Conservation (phyloP, 2,113 vertebrate genomes). For the Ahaetulla prasina region DNA sequence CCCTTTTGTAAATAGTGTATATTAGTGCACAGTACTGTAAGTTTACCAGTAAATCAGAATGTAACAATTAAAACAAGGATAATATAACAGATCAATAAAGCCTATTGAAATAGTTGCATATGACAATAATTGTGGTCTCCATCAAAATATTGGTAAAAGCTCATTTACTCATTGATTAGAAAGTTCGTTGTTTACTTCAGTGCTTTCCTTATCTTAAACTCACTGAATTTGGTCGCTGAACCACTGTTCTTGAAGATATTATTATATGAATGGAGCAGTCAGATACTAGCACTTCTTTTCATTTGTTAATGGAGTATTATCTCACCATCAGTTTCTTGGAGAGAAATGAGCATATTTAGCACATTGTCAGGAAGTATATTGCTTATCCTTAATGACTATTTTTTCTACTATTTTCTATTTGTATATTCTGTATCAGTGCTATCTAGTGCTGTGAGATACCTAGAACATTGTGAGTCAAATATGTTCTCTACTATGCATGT, state of each 20-base stretch:
- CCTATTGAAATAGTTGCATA: not conserved
- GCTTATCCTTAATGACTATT: not conserved
- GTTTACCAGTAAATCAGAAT: not conserved
- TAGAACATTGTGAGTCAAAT: not conserved
- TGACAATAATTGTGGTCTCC: not conserved
- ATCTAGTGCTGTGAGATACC: not conserved
- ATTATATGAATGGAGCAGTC: not conserved
- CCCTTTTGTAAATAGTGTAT: not conserved
- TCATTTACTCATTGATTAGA: not conserved
- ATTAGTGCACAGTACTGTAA: not conserved
- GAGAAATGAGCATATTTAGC: conserved; percentile 1
- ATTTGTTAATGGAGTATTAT: not conserved
- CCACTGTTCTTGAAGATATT: not conserved
- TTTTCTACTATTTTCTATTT: not conserved
- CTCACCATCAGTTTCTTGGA: not conserved
- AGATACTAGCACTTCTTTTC: not conserved
- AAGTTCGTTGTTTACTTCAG: not conserved
- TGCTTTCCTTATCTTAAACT: not conserved
- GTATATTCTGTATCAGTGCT: not conserved
- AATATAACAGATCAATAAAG: not conserved
- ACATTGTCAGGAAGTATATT: conserved; percentile 15
- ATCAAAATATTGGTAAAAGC: not conserved
- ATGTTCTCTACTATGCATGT: not conserved
- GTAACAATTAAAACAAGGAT: not conserved
- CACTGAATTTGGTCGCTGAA: not conserved